Percentiles rank a stretch among this genome's conserved stretches.
Conservation (phyloP, 2,888 invertebrate species). For the Callyntrura sp. region DNA sequence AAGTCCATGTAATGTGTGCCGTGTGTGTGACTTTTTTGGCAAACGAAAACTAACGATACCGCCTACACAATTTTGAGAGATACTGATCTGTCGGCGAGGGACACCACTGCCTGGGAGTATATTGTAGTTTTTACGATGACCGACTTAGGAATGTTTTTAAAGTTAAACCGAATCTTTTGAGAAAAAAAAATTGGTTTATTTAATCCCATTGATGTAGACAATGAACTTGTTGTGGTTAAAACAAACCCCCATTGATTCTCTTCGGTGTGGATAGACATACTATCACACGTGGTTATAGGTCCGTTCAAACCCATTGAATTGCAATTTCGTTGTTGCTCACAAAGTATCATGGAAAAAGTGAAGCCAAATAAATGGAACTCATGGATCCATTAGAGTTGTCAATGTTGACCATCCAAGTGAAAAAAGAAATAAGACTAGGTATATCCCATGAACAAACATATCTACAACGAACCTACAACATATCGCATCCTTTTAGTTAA, state of each 20-base stretch:
- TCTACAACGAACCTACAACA: neutral
- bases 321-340: slow-evolving; percentile 4
- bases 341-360: neutral
- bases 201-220: slow-evolving; percentile 28
- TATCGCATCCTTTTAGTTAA: slow-evolving; percentile 44
- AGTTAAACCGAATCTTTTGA: slow-evolving; percentile 40
- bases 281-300: neutral
- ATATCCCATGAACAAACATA: neutral
- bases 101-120: neutral
- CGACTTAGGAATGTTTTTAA: slow-evolving; percentile 32
- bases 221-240: neutral
- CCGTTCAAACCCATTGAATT: neutral
- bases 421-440: neutral
- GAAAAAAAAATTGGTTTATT: slow-evolving; percentile 38
- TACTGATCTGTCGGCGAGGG: neutral
- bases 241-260: slow-evolving; percentile 10
- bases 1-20: neutral
- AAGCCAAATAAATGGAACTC: slow-evolving; percentile 11
- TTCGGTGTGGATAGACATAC: neutral
- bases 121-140: slow-evolving; percentile 1
- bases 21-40: slow-evolving; percentile 66
- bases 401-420: slow-evolving; percentile 44
- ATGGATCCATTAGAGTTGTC: slow-evolving; percentile 38
- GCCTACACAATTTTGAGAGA: slow-evolving; percentile 37
- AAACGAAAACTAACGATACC: slow-evolving; percentile 72